phyloP scores from a whole-genome alignment of 1,140 invertebrate genomes.

The Hycleus cichorii region DNA sequence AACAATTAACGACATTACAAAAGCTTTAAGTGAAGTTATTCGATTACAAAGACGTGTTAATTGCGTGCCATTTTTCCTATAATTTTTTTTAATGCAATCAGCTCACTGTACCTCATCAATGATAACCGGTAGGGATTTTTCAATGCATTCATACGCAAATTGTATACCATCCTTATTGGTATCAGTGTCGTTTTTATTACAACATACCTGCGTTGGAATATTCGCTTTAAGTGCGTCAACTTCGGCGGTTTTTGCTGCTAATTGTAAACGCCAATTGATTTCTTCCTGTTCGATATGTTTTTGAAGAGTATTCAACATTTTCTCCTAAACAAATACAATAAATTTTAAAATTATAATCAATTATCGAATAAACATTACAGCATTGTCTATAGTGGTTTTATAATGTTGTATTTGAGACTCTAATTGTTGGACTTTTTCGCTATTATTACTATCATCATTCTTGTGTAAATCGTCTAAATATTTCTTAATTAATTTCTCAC shows the following conservation, averaged over 20 bases:
- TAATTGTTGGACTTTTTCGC: constrained; percentile 46
- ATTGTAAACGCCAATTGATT: constrained; percentile 56
- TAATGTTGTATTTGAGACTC: constrained; percentile 61
- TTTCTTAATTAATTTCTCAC: constrained; percentile 17
- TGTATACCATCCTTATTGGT: constrained; percentile 46
- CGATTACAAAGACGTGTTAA: too few relatives aligned
- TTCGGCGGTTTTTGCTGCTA: constrained; percentile 54
- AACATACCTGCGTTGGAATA: too few relatives aligned
- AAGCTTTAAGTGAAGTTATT: too few relatives aligned
- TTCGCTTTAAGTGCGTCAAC: too few relatives aligned
- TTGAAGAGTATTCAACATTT: constrained; percentile 60
- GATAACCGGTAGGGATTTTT: constrained; percentile 49
- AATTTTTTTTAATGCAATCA: neutral
- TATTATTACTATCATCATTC: constrained; percentile 5
- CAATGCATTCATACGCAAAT: constrained; percentile 51
- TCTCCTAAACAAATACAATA: constrained; percentile 48
- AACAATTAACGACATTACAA: too few relatives aligned
- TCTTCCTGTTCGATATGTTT: constrained; percentile 63
- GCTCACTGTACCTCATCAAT: constrained; percentile 44
- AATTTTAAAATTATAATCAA: neutral
- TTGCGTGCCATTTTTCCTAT: too few relatives aligned
- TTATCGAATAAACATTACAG: constrained; percentile 46
- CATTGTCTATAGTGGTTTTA: constrained; percentile 66
- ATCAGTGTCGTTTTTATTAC: neutral
- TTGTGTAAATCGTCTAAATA: constrained; percentile 17